Conservation (phyloP, 1,140 invertebrate species). For the Aphelenchoides besseyi region DNA sequence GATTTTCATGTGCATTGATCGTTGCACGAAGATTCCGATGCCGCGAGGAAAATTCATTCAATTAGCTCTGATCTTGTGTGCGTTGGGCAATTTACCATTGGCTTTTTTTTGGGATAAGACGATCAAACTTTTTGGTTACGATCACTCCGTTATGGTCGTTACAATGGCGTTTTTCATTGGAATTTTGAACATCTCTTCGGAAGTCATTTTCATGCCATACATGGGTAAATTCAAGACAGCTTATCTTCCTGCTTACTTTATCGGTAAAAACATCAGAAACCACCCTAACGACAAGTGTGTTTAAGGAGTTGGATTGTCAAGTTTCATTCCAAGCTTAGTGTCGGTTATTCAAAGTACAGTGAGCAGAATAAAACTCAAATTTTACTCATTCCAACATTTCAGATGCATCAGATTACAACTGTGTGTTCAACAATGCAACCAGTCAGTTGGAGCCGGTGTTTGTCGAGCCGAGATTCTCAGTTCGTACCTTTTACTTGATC, state of each 20-base stretch:
- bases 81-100: neutral
- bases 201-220: neutral
- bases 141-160: neutral
- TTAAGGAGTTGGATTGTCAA: neutral
- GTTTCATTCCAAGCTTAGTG: neutral
- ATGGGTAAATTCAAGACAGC: neutral
- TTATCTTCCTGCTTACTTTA: neutral
- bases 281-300: too few relatives aligned
- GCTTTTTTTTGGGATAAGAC: neutral
- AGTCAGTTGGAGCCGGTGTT: neutral
- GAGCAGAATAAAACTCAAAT: neutral
- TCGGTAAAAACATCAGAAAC: too few relatives aligned
- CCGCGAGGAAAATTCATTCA: neutral
- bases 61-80: neutral
- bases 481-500: neutral
- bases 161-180: neutral
- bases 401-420: neutral
- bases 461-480: neutral
- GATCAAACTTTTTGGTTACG: neutral
- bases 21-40: neutral
- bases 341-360: neutral
- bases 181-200: neutral
- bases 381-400: neutral
- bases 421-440: neutral
- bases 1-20: neutral